phyloP scores from a whole-genome alignment of 2,113 vertebrate genomes.

The Aldabrachelys gigantea region DNA sequence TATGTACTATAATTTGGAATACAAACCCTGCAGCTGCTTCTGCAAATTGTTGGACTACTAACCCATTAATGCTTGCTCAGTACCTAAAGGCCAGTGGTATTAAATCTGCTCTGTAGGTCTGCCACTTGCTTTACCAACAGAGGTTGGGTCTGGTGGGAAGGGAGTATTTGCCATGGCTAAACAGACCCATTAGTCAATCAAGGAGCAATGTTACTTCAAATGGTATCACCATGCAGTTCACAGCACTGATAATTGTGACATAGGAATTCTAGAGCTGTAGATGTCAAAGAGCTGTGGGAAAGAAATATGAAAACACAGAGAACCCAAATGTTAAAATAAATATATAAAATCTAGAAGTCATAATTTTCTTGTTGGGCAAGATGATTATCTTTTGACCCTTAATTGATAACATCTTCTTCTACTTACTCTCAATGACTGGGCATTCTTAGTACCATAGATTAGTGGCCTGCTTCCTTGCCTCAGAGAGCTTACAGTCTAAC shows the following conservation, averaged over 20 bases:
- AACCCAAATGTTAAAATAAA: not conserved
- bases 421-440: not conserved
- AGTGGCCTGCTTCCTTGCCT: not conserved
- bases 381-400: not conserved
- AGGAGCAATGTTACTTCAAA: not conserved
- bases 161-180: not conserved
- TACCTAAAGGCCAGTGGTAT: not conserved
- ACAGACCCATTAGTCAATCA: not conserved
- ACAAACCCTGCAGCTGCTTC: not conserved
- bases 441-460: not conserved
- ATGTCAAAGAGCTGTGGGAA: not conserved
- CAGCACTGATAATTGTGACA: not conserved
- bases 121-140: not conserved
- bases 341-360: not conserved
- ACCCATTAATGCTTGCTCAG: not conserved
- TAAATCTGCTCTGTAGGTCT: not conserved
- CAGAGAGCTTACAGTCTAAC: not conserved
- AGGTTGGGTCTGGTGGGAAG: not conserved
- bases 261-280: not conserved
- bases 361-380: not conserved
- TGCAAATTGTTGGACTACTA: not conserved
- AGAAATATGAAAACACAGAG: not conserved
- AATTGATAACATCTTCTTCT: not conserved
- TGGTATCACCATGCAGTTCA: not conserved
- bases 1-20: conserved; percentile 2